Evolutionary conservation across 2,888 invertebrate species (phyloP), one percentile per base, ranked within the genome.

Genomic region (Coelopa pilipes): DNA sequence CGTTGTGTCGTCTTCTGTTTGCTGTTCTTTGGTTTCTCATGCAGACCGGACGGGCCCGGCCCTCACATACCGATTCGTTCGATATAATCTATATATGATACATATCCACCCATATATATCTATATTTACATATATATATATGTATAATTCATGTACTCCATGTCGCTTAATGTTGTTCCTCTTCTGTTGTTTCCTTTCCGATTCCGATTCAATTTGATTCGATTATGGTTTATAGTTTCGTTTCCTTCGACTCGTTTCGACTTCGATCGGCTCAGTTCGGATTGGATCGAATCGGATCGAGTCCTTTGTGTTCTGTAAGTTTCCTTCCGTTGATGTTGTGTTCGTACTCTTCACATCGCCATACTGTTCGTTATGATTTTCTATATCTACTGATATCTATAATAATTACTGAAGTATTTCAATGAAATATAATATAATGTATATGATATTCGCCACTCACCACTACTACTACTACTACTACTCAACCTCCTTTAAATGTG

Each of bases 401-500:
- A 69, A 59, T 15, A 69, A 53, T 24, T 50, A 21, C 59, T 46
- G 62, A 60, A 21, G 34, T 45, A 71, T 71, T 55, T 66, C 49
- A 66, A 50, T 66, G n/a, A 66, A 66, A 72, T 68, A 68, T 68
- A 72, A 74, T 77, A 74, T 76, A 76, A 76, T 78, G 70, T 79
- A 76, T 81, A 81, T 82, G 76, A 79, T 80, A 79, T 79, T 80
- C 79, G 80, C 79, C 79, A 78, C 78, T 81, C 80, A 82, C 79
- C 78, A 82, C 79, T 78, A 77, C 76, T 77, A 79, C 80, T 77
- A 34, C 34, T 34, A 78, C 77, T 34, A 34, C 34, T 34, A 34
- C 34, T 34, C 34, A 57, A 76, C 71, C 67, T 57, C 72, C 67
- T 78, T 76, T 79, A 79, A 78, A 79, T 81, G 75, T 77, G 77